Conservation (phyloP, 2,888 invertebrate species). For the Ennomos fuscantarius region DNA sequence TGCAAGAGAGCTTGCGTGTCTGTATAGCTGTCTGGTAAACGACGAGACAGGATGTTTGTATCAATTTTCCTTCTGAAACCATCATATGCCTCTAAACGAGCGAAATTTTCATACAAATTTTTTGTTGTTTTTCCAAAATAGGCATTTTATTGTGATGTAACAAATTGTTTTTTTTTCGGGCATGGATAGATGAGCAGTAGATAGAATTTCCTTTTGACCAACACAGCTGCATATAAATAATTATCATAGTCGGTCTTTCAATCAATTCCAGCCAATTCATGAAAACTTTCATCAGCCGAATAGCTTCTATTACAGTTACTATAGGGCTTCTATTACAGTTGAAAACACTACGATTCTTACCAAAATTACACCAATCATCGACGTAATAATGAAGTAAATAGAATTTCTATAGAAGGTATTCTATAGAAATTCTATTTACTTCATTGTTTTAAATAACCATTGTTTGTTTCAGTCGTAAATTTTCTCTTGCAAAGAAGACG, state of each 20-base stretch:
- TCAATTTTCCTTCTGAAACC: slow-evolving; percentile 40
- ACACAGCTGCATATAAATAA: slow-evolving; percentile 5
- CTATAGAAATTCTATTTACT: no score
- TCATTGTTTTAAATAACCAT: no score
- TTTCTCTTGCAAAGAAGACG: no score
- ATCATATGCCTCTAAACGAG: slow-evolving; percentile 33
- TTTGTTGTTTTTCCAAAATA: slow-evolving; percentile 27
- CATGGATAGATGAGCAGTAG: no score
- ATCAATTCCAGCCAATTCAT: slow-evolving; percentile 32
- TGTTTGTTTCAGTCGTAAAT: no score
- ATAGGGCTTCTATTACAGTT: no score
- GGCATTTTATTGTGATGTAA: neutral
- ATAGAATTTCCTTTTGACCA: neutral
- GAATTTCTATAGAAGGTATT: no score
- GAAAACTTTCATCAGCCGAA: no score
- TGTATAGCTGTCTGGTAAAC: slow-evolving; percentile 29
- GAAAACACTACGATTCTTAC: slow-evolving; percentile 25
- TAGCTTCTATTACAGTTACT: no score
- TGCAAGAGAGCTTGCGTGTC: slow-evolving; percentile 13
- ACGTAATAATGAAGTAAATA: no score
- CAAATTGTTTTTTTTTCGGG: no score
- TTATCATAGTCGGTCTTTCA: slow-evolving; percentile 13
- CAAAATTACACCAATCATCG: neutral
- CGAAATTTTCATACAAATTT: slow-evolving; percentile 37
- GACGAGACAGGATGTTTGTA: slow-evolving; percentile 38